These are phyloP conservation scores for Cosmia trapezina DNA, from an alignment of 2,888 invertebrate genomes.

Conservation along the genomic window DNA sequence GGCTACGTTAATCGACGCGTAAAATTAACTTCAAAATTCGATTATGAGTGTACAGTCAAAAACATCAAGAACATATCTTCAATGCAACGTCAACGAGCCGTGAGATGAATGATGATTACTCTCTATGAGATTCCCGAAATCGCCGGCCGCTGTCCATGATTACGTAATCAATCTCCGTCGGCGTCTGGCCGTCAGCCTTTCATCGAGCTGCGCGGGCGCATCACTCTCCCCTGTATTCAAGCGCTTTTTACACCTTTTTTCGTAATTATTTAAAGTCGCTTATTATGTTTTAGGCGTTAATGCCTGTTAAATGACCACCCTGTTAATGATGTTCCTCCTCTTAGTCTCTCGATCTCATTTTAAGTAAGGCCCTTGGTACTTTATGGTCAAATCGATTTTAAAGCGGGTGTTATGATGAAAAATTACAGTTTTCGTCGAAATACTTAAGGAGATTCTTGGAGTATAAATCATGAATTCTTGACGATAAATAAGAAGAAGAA, in stretches of 20 bases:
- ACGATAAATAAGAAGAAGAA: neutral
- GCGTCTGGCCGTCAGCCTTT: constrained; percentile 84
- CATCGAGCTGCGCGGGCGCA: constrained; percentile 84
- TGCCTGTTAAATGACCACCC: constrained; percentile 85
- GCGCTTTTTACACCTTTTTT: constrained; percentile 86
- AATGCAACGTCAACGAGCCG: constrained; percentile 84
- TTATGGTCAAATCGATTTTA: constrained; percentile 76
- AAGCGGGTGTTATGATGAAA: constrained; percentile 73
- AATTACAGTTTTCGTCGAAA: constrained; percentile 67
- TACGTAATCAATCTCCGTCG: constrained; percentile 90
- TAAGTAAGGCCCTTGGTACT: constrained; percentile 72
- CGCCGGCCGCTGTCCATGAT: constrained; percentile 84
- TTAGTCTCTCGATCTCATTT: constrained; percentile 71
- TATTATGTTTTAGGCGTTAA: constrained; percentile 87
- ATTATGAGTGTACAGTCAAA: constrained; percentile 72
- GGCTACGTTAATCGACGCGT: constrained; percentile 70
- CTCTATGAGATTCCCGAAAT: constrained; percentile 87
- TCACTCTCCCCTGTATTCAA: constrained; percentile 82
- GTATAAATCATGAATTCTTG: constrained; percentile 61
- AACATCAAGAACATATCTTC: constrained; percentile 73
- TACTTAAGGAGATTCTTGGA: constrained; percentile 54
- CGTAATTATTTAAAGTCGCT: constrained; percentile 85
- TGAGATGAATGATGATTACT: constrained; percentile 88
- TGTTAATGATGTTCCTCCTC: constrained; percentile 79
- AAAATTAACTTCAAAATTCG: constrained; percentile 76